Base-by-base conservation (phyloP, 2,888 invertebrate genomes). In the Mechanitis mazaeus region DNA sequence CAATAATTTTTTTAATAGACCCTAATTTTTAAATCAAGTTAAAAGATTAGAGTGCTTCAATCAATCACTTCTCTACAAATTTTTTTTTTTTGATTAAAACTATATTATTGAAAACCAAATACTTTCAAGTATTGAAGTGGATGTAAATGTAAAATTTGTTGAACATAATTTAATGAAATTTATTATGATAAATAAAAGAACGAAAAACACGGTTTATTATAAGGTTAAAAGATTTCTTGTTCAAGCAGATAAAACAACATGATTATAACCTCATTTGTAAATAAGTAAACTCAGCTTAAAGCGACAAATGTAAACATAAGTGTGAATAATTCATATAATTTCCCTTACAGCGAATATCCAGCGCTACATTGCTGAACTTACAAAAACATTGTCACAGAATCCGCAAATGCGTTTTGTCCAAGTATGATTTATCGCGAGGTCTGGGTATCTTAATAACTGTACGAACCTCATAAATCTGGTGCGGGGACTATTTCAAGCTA, bases 371-470 rank as follows among this genome's bases (percentile, higher is more conserved):
- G 64, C 64, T 64, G 62, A 65, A 66, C 33, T 45, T 55, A 61
- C 75, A 79, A 75, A 77, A 80, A 75, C 75, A 68, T 56, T 71
- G 74, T 71, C 69, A 64, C 67, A 65, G 63, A 62, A 64, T 71
- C 55, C 70, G 67, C 73, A 74, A 77, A 73, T 77, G 76, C 78
- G 76, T 76, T 77, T 74, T 72, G 72, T 72, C 73, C 70, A 71
- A 72, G 66, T 67, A 74, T 81, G 83, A 84, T 83, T 81, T 84
- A 84, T 80, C 60, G 72, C 66, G 63, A 64, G 46, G 61, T 64
- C 62, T 71, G 71, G 78, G 80, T 77, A 75, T 77, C 80, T 80
- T 84, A 80, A 81, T 83, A 80, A 76, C 79, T 78, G 72, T 72
- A 66, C 58, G 67, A 68, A 64, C 63, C 60, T 66, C 72, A 72